These are phyloP conservation scores for Centropus bengalensis DNA, from an alignment of 2,113 vertebrate genomes.

Conservation along the genomic window DNA sequence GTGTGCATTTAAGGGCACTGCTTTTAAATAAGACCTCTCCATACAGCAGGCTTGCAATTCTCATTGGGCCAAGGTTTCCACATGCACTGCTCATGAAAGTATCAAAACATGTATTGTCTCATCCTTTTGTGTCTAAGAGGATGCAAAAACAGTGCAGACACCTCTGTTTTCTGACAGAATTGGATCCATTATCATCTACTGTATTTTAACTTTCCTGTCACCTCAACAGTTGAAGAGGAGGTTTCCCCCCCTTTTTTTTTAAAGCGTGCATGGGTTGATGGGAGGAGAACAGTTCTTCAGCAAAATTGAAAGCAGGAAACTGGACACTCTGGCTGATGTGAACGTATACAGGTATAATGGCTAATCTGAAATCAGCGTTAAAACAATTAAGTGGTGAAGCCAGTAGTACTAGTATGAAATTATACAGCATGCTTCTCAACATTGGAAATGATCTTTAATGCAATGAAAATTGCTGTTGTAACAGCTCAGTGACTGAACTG, in stretches of 20 bases:
- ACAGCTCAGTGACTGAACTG: neutral
- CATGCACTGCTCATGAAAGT: rapidly evolving
- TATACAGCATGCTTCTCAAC: neutral
- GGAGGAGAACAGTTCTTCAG: neutral
- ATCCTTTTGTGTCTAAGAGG: neutral
- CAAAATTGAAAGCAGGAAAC: neutral
- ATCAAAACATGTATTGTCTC: neutral
- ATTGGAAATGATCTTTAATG: neutral
- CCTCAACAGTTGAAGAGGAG: neutral
- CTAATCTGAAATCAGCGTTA: neutral
- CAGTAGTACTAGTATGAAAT: neutral
- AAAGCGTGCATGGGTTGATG: neutral
- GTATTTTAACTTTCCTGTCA: neutral
- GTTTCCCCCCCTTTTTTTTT: neutral
- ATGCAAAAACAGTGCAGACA: neutral
- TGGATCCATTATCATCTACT: neutral
- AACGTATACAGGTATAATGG: neutral
- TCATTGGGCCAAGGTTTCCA: neutral
- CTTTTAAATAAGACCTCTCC: neutral
- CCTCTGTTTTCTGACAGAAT: neutral
- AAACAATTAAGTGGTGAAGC: neutral
- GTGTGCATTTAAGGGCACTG: neutral
- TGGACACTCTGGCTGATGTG: neutral
- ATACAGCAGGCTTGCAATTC: rapidly evolving
- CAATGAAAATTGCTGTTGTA: neutral